These are phyloP conservation scores for Uloborus diversus DNA, from an alignment of 1,140 invertebrate species.

Conservation along the genomic window DNA sequence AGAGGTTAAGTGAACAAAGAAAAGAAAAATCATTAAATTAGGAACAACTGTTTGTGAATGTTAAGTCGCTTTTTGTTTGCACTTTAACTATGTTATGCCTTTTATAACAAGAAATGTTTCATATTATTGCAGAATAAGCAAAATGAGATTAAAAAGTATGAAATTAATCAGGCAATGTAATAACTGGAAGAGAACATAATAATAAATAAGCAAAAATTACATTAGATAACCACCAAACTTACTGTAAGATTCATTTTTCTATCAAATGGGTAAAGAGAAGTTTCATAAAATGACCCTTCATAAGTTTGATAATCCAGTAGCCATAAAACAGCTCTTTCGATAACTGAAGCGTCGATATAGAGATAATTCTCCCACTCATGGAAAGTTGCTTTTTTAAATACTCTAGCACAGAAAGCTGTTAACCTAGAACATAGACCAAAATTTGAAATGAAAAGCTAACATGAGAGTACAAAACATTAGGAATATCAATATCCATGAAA, in stretches of 20 bases:
- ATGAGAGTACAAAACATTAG: not conserved
- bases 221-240: too few species aligned
- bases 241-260: conserved; percentile 82
- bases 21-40: too few species aligned
- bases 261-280: conserved; percentile 78
- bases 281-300: conserved; percentile 86
- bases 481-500: too few species aligned
- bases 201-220: too few species aligned
- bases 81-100: too few species aligned
- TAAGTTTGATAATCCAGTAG: conserved; percentile 79
- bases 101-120: too few species aligned
- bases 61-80: too few species aligned
- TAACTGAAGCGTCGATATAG: conserved; percentile 85
- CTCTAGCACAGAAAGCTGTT: conserved; percentile 83
- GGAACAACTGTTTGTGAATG: too few species aligned
- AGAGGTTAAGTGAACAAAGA: too few species aligned
- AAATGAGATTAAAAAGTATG: not conserved
- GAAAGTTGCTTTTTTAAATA: conserved; percentile 88
- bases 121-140: too few species aligned
- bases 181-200: not conserved
- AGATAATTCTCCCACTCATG: conserved; percentile 90
- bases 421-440: conserved; percentile 73
- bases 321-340: conserved; percentile 81
- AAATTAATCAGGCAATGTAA: not conserved
- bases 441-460: not conserved